phyloP scores from a whole-genome alignment of 2,888 invertebrate genomes.

The Leptopilina myrica region DNA sequence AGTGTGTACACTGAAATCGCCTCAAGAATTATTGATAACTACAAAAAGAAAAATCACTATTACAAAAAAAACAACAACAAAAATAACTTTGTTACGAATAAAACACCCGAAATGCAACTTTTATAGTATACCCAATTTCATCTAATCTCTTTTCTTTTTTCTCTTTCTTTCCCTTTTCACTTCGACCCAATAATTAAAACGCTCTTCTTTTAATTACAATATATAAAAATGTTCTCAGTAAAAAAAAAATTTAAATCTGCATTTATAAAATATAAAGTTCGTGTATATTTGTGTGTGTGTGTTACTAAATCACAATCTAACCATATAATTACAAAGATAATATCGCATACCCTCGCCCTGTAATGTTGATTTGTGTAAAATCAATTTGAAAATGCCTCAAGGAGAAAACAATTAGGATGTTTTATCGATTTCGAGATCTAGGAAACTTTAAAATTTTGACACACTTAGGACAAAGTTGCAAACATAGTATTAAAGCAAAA shows the following conservation, averaged over 20 bases:
- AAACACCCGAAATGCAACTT: no score
- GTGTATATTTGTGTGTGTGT: neutral
- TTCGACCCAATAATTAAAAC: no score
- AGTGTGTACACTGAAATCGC: slow-evolving; percentile 41
- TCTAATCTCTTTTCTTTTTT: slow-evolving; percentile 6
- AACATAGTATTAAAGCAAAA: neutral
- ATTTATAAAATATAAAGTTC: no score
- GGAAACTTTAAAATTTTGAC: slow-evolving; percentile 3
- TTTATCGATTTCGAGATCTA: slow-evolving; percentile 14
- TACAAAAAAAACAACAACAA: neutral
- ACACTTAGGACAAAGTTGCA: neutral
- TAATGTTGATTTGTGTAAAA: slow-evolving; percentile 21
- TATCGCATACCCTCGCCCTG: slow-evolving; percentile 2
- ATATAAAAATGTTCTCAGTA: no score
- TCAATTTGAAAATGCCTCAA: slow-evolving; percentile 24
- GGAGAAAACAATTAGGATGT: slow-evolving; percentile 23
- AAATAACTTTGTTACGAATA: neutral
- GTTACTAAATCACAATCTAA: slow-evolving; percentile 9
- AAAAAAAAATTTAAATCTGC: no score
- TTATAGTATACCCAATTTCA: no score
- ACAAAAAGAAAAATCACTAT: neutral
- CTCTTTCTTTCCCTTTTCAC: neutral
- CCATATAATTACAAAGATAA: slow-evolving; percentile 22
- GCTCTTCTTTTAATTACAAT: no score
- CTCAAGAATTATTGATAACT: slow-evolving; percentile 42